Evolutionary conservation across 2,888 invertebrate species (phyloP).

Genomic region (Diploptera punctata): DNA sequence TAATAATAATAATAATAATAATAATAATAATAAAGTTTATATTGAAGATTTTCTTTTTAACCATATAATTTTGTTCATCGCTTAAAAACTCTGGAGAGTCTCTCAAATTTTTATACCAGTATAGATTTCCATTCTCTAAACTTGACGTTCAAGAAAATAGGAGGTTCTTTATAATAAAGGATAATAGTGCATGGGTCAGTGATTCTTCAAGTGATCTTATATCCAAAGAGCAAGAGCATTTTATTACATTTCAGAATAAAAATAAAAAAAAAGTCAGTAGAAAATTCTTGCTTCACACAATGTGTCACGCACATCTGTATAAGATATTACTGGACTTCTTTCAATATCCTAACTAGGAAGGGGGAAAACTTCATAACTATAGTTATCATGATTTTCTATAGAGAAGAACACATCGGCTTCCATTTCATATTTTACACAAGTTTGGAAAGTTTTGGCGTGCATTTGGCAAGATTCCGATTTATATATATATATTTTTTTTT

Average conservation of each 20-base stretch:
- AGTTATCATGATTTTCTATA: slow-evolving; percentile 24
- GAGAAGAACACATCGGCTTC: slow-evolving; percentile 4
- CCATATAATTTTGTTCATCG: too few species aligned
- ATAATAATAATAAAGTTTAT: too few species aligned
- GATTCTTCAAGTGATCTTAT: background rate
- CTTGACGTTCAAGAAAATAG: background rate
- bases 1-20: too few species aligned
- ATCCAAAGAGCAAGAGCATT: background rate
- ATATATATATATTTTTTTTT: background rate
- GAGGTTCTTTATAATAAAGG: background rate
- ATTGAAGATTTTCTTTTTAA: too few species aligned
- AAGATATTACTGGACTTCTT: background rate
- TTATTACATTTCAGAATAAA: background rate
- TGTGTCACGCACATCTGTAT: slow-evolving; percentile 1
- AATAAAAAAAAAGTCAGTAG: background rate
- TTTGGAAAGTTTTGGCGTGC: slow-evolving; percentile 26
- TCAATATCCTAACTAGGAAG: background rate
- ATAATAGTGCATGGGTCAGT: slow-evolving; percentile 10
- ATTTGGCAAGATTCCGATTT: slow-evolving; percentile 26
- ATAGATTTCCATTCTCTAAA: background rate
- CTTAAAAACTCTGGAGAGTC: too few species aligned
- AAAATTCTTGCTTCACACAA: background rate
- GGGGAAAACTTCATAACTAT: slow-evolving; percentile 22
- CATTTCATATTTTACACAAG: slow-evolving; percentile 23
- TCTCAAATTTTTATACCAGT: too few species aligned